phyloP scores from a whole-genome alignment of 2,113 vertebrate species.

The Sylvilagus bachmani region DNA sequence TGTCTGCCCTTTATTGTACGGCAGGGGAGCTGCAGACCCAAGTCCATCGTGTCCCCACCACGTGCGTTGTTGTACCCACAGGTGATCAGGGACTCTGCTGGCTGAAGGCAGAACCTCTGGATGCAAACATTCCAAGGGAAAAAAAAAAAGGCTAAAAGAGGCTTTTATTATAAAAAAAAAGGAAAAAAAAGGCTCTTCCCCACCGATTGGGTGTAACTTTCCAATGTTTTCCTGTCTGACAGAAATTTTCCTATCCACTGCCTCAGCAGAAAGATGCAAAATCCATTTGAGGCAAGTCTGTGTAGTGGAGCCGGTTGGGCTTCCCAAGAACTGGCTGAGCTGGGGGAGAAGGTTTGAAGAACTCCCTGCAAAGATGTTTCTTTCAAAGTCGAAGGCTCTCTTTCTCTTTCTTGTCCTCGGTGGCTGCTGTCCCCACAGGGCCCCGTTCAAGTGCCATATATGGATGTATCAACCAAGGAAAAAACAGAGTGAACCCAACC shows the following conservation, averaged over 20 bases:
- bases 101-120: background rate
- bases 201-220: constrained; percentile 60
- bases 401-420: accelerated
- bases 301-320: background rate
- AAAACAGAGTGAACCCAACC: background rate
- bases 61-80: accelerated
- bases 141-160: constrained; percentile 14
- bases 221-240: constrained; percentile 72
- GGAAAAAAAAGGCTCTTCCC: background rate
- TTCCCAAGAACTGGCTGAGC: background rate
- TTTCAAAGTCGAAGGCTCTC: background rate
- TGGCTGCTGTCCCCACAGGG: background rate
- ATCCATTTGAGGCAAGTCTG: constrained; percentile 42
- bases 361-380: background rate
- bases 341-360: background rate
- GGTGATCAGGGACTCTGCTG: background rate
- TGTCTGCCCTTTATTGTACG: background rate
- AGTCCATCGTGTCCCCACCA: accelerated
- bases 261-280: constrained; percentile 65
- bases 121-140: background rate
- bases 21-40: background rate
- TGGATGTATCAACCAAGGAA: background rate
- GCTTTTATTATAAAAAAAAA: background rate
- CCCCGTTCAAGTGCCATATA: background rate
- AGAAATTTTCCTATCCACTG: constrained; percentile 73